phyloP scores from a whole-genome alignment of 2,888 invertebrate genomes.

The Sphaeridia pumilis region DNA sequence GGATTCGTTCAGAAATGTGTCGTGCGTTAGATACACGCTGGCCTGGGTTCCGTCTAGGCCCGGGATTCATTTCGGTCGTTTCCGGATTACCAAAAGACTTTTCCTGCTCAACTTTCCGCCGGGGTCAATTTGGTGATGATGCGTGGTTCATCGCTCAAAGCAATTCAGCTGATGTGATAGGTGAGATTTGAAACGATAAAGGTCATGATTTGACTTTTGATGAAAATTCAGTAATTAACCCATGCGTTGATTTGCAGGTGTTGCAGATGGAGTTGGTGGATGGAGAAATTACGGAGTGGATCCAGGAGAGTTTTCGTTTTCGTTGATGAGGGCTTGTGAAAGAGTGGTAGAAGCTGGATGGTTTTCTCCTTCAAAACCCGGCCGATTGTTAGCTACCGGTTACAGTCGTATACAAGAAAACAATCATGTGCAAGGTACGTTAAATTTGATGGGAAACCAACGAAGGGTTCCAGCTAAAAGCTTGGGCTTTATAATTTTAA shows the following conservation, averaged over 20 bases:
- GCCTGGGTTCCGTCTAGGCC: slow-evolving; percentile 29
- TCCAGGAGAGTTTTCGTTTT: slow-evolving; percentile 88
- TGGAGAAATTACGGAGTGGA: slow-evolving; percentile 97
- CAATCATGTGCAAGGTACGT: slow-evolving; percentile 76
- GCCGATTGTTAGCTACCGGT: slow-evolving; percentile 75
- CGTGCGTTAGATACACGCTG: slow-evolving; percentile 27
- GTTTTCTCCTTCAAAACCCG: slow-evolving; percentile 75
- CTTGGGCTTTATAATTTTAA: neutral
- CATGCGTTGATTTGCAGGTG: slow-evolving; percentile 54
- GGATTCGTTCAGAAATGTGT: slow-evolving; percentile 21
- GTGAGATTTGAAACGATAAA: slow-evolving; percentile 46
- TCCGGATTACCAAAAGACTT: slow-evolving; percentile 90
- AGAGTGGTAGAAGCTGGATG: slow-evolving; percentile 78
- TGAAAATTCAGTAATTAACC: neutral
- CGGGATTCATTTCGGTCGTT: slow-evolving; percentile 51
- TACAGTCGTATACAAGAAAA: slow-evolving; percentile 84
- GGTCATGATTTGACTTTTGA: no score
- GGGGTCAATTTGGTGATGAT: slow-evolving; percentile 94
- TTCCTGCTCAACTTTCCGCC: slow-evolving; percentile 60
- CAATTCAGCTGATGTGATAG: slow-evolving; percentile 80
- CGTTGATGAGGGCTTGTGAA: slow-evolving; percentile 89
- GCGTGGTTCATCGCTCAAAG: slow-evolving; percentile 78
- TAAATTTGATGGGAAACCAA: neutral
- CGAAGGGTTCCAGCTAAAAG: neutral
- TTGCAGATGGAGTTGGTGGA: slow-evolving; percentile 97